Conservation (phyloP, 2,888 invertebrate species). For the Lathronympha strigana region DNA sequence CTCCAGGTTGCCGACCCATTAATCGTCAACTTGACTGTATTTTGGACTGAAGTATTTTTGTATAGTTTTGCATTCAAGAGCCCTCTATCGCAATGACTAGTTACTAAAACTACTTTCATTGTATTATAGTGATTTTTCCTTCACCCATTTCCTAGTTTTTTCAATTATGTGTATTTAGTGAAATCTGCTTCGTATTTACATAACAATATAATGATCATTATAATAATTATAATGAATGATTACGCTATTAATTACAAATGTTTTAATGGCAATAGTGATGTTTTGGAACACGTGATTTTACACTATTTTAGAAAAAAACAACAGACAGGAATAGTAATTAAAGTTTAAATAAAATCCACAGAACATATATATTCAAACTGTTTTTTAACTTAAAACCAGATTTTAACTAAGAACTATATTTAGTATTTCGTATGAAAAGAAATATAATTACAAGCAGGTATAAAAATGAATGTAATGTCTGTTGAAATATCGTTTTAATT, state of each 20-base stretch:
- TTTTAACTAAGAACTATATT: too few species aligned
- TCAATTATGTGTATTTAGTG: background rate
- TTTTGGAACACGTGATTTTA: too few species aligned
- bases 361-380: too few species aligned
- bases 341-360: too few species aligned
- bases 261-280: background rate
- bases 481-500: background rate
- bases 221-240: too few species aligned
- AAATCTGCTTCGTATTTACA: slow-evolving; percentile 9
- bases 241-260: background rate
- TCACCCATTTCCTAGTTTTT: background rate
- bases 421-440: background rate
- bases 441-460: background rate
- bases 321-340: too few species aligned
- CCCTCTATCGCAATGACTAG: slow-evolving; percentile 18
- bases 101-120: slow-evolving; percentile 7
- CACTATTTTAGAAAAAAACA: too few species aligned
- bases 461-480: background rate
- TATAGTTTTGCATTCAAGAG: background rate
- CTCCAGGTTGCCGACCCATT: too few species aligned
- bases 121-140: background rate
- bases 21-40: too few species aligned
- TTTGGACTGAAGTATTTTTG: too few species aligned
- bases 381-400: too few species aligned
- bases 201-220: background rate